Percentiles rank a stretch among this genome's conserved stretches.
Conservation (phyloP, 2,113 vertebrate species). For the Talpa occidentalis region DNA sequence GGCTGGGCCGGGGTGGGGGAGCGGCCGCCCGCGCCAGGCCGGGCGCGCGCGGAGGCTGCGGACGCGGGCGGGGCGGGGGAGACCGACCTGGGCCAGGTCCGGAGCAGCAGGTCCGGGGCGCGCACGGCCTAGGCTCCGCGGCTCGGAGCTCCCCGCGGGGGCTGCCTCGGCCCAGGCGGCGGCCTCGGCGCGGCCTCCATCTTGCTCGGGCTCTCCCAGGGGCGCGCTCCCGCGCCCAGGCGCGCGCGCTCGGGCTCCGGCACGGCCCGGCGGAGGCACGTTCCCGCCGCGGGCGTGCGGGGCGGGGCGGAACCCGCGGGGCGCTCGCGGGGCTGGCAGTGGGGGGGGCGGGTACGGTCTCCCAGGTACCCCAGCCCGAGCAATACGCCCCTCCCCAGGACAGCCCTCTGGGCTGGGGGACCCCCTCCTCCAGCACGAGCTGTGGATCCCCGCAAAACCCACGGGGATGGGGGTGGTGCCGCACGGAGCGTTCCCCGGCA, state of each 20-base stretch:
- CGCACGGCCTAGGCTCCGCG: slow-evolving; percentile 62
- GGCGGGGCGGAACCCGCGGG: background rate
- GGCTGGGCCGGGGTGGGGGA: background rate
- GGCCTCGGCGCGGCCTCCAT: slow-evolving; percentile 80
- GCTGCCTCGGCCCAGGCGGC: slow-evolving; percentile 75
- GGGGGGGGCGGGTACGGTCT: background rate
- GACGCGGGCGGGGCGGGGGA: background rate
- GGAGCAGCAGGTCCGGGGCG: background rate
- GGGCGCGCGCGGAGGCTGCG: background rate
- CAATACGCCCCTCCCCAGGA: background rate
- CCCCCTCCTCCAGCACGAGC: background rate
- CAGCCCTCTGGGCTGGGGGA: background rate
- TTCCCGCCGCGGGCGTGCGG: background rate
- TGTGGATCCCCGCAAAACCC: background rate
- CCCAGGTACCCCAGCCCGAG: background rate
- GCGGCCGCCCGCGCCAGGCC: slow-evolving; percentile 2
- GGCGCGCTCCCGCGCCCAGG: slow-evolving; percentile 60
- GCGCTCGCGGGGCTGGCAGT: background rate
- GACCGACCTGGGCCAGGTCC: slow-evolving; percentile 70
- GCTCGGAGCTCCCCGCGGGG: slow-evolving; percentile 30
- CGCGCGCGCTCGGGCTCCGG: slow-evolving; percentile 33
- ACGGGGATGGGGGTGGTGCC: background rate
- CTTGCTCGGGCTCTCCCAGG: slow-evolving; percentile 74
- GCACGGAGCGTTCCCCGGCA: background rate
- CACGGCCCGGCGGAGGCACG: background rate